A percentile compares a stretch with the other conserved stretches of the same genome.
Conservation (phyloP, 1,140 invertebrate species). For the Dendroctonus valens region DNA sequence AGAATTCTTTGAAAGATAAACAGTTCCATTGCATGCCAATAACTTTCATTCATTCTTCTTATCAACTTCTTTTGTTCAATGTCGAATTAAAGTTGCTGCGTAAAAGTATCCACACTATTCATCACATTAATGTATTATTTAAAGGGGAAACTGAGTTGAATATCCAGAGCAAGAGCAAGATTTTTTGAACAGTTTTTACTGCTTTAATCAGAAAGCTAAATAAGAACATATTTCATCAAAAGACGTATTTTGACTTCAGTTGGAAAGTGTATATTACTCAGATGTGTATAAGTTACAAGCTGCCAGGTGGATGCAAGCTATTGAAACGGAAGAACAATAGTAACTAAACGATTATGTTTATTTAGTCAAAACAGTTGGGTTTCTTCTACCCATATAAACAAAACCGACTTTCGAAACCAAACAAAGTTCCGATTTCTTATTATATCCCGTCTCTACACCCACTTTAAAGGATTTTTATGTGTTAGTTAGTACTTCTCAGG, state of each 20-base stretch:
- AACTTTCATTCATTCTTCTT: too few species aligned
- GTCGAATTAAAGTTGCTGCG: too few species aligned
- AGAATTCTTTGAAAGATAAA: constrained; percentile 7
- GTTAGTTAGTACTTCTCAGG: constrained; percentile 8
- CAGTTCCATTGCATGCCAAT: too few species aligned
- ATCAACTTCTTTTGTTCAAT: too few species aligned
- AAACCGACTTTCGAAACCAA: constrained; percentile 35
- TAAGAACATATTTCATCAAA: too few species aligned
- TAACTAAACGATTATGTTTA: constrained; percentile 37
- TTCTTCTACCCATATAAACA: constrained; percentile 39
- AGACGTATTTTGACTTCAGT: too few species aligned
- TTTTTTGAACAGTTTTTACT: too few species aligned
- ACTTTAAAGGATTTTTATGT: constrained; percentile 26
- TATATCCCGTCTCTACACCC: constrained; percentile 34
- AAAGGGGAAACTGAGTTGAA: too few species aligned
- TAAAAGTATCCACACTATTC: too few species aligned
- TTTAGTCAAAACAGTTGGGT: constrained; percentile 41
- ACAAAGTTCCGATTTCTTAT: constrained; percentile 36
- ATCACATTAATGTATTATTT: too few species aligned
- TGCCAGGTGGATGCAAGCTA: constrained; percentile 39
- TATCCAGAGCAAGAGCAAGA: too few species aligned
- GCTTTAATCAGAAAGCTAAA: too few species aligned
- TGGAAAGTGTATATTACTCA: constrained; percentile 12
- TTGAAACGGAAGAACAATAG: constrained; percentile 39
- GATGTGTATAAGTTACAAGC: constrained; percentile 33